Conservation (phyloP, 2,113 vertebrate species). For the Lepidiolamprologus cunningtoni region DNA sequence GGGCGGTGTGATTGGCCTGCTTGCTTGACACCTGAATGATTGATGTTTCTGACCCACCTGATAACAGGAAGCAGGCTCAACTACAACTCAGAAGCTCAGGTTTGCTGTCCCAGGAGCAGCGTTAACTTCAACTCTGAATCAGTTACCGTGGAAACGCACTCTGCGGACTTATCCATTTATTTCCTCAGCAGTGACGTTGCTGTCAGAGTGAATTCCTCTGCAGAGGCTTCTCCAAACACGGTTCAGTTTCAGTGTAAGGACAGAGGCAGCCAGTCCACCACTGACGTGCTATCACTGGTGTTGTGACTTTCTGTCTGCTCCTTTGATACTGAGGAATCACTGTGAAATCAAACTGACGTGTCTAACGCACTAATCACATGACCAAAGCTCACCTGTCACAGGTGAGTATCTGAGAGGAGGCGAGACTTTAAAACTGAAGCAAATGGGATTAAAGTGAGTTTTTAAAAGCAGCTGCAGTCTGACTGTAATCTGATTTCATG, state of each 20-base stretch:
- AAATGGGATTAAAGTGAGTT: not conserved
- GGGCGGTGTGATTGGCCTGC: fast-evolving
- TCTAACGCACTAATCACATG: not conserved
- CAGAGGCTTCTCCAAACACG: not conserved
- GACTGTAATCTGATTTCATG: not conserved
- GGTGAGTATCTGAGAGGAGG: not conserved
- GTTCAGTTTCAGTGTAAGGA: not conserved
- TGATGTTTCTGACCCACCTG: not conserved
- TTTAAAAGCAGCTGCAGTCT: not conserved
- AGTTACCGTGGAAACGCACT: not conserved
- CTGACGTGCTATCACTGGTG: not conserved
- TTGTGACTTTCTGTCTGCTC: not conserved
- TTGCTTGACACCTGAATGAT: not conserved
- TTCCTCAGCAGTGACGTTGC: not conserved
- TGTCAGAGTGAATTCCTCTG: not conserved
- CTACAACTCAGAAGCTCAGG: not conserved
- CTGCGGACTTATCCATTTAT: not conserved
- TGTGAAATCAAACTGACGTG: not conserved
- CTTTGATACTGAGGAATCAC: not conserved
- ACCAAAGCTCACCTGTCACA: not conserved
- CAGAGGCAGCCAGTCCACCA: not conserved
- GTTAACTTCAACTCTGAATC: not conserved
- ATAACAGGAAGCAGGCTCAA: not conserved
- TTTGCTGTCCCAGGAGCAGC: not conserved
- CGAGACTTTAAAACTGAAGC: not conserved